These are phyloP conservation scores for Drosophila pseudoobscura DNA, from an alignment of 1,140 invertebrate species.

Conservation along the genomic window DNA sequence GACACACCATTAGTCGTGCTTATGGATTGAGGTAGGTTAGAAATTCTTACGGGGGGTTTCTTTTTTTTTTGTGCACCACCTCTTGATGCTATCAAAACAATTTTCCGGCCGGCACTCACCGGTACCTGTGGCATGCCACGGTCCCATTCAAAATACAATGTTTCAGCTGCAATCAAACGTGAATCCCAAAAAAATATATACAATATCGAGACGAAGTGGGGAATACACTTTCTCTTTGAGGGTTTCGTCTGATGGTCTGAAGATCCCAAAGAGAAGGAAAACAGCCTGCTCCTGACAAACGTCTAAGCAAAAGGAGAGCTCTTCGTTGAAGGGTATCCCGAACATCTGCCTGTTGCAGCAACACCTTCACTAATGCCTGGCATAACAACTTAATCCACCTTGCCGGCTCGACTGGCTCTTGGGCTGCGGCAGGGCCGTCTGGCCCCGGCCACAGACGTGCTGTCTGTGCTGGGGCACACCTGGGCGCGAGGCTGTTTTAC, in stretches of 20 bases:
- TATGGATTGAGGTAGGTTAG: conserved; percentile 33
- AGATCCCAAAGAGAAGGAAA: not conserved
- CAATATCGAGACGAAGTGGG: no score
- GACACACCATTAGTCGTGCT: conserved; percentile 41
- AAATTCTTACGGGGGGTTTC: not conserved
- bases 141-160: conserved; percentile 29
- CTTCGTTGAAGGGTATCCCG: not conserved
- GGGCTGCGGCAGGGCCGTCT: conserved; percentile 2
- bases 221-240: no score
- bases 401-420: conserved; percentile 32
- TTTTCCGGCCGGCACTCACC: conserved; percentile 40
- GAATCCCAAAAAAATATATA: conserved; percentile 15
- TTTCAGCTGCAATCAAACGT: conserved; percentile 42
- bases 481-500: conserved; percentile 48
- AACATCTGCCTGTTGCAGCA: conserved; percentile 43
- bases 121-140: conserved; percentile 42
- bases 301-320: not conserved
- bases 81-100: conserved; percentile 52
- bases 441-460: conserved; percentile 44
- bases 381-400: conserved; percentile 77
- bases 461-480: conserved; percentile 34
- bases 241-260: no score
- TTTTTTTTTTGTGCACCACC: conserved; percentile 9
- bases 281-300: no score
- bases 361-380: conserved; percentile 70